phyloP scores from a whole-genome alignment of 2,113 vertebrate genomes.

The Crotalus tigris region DNA sequence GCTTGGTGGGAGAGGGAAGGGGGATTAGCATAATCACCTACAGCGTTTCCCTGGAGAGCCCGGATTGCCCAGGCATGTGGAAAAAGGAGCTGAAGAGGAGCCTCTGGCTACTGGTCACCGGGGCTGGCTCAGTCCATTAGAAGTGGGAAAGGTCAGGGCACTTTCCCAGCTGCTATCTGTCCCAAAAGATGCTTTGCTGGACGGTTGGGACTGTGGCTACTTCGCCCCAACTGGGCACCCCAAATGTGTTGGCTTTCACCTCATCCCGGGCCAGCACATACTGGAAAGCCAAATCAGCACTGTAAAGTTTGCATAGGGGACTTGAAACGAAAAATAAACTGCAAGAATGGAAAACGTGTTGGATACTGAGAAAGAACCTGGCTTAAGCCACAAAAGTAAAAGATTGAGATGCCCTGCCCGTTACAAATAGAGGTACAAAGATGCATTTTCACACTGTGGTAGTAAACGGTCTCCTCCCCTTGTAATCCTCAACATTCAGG shows the following conservation, averaged over 20 bases:
- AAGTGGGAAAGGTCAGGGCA: slow-evolving; percentile 6
- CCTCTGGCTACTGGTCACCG: slow-evolving; percentile 1
- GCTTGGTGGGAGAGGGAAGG: background rate
- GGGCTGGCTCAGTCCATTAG: background rate
- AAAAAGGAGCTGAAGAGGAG: slow-evolving; percentile 24
- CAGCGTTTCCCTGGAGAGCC: slow-evolving; percentile 21
- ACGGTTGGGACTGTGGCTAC: background rate
- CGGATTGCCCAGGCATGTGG: slow-evolving; percentile 31
- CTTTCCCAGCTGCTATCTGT: background rate
- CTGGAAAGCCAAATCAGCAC: background rate
- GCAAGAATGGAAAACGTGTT: background rate
- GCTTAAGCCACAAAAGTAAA: background rate
- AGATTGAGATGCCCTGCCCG: background rate
- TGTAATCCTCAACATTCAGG: background rate
- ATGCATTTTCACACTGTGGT: background rate
- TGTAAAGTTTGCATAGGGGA: background rate
- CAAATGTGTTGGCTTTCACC: background rate
- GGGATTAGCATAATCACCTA: slow-evolving; percentile 34
- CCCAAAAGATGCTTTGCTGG: background rate
- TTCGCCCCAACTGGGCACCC: background rate
- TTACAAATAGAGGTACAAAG: background rate
- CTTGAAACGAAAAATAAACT: background rate
- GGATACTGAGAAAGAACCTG: background rate
- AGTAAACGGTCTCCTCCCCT: background rate
- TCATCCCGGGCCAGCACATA: background rate